Percentiles rank a stretch among this genome's conserved stretches.
Evolutionary conservation across 2,113 vertebrate genomes (phyloP).

Genomic region (Cyphomyrus plagiostoma): DNA sequence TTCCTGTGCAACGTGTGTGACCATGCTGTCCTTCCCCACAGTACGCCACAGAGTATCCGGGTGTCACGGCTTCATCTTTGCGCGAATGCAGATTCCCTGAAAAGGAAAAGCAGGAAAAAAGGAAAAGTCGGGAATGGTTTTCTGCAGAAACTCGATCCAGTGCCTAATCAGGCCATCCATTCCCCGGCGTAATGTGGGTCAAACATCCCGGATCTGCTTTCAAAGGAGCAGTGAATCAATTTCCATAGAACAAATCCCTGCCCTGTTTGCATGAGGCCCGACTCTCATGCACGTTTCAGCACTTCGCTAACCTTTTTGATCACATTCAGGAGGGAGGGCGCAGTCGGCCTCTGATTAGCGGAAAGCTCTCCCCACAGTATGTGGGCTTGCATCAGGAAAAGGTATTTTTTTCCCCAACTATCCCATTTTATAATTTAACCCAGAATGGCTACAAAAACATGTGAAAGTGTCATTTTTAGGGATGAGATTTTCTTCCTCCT

Average conservation of each 20-base stretch:
- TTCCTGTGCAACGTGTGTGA: background rate
- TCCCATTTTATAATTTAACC: background rate
- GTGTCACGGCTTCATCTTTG: background rate
- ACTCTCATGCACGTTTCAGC: constrained; percentile 13
- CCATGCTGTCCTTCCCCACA: constrained; percentile 5
- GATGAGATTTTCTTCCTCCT: background rate
- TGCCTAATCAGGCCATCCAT: constrained; percentile 41
- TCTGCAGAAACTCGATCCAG: constrained; percentile 38
- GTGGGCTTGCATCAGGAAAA: background rate
- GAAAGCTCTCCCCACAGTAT: constrained; percentile 22
- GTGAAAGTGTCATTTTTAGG: background rate
- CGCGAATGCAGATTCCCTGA: background rate
- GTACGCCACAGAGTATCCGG: constrained; percentile 9
- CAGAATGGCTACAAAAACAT: background rate
- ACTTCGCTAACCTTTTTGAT: constrained; percentile 27
- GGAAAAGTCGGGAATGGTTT: constrained; percentile 24
- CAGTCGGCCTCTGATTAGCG: constrained; percentile 42
- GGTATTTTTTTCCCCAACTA: background rate
- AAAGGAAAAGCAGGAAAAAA: background rate
- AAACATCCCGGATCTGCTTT: constrained; percentile 33
- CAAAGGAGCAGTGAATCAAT: constrained; percentile 31
- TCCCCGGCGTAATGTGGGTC: constrained; percentile 28
- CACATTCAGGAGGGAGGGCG: constrained; percentile 19
- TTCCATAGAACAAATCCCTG: constrained; percentile 30
- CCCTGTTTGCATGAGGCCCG: constrained; percentile 16